Evolutionary conservation across 1,140 invertebrate species (phyloP).

Genomic region (Drosophila parvula): DNA sequence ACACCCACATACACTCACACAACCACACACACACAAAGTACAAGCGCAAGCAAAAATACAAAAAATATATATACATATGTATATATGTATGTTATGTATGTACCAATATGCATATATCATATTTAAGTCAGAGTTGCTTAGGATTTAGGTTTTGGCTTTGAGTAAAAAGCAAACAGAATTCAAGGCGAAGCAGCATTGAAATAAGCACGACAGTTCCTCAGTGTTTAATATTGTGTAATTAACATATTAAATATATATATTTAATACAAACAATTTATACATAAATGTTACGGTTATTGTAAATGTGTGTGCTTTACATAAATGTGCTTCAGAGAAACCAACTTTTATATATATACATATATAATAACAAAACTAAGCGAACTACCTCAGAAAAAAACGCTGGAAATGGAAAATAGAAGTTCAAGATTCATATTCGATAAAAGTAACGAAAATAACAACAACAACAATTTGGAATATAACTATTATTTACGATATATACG

Average conservation of each 20-base stretch:
- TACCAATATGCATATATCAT: constrained; percentile 33
- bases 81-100: background rate
- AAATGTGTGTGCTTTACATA: constrained; percentile 82
- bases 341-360: constrained; percentile 47
- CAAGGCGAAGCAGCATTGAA: constrained; percentile 68
- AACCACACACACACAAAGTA: constrained; percentile 52
- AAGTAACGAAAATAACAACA: constrained; percentile 26
- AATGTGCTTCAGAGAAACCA: constrained; percentile 77
- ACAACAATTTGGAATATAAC: constrained; percentile 47
- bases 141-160: constrained; percentile 61
- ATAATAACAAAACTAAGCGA: constrained; percentile 55
- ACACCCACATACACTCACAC: constrained; percentile 17
- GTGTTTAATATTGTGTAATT: constrained; percentile 76
- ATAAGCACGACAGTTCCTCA: constrained; percentile 81
- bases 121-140: constrained; percentile 59
- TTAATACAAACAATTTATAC: constrained; percentile 45
- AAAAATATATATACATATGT: constrained; percentile 31
- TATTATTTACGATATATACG: constrained; percentile 41
- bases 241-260: constrained; percentile 59
- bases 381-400: constrained; percentile 70
- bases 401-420: constrained; percentile 52
- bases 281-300: constrained; percentile 71
- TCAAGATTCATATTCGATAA: constrained; percentile 70
- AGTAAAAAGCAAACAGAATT: constrained; percentile 49
- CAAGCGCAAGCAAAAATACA: constrained; percentile 59